These are phyloP conservation scores for Amaurobius ferox DNA, from an alignment of 2,888 invertebrate genomes.

Conservation along the genomic window DNA sequence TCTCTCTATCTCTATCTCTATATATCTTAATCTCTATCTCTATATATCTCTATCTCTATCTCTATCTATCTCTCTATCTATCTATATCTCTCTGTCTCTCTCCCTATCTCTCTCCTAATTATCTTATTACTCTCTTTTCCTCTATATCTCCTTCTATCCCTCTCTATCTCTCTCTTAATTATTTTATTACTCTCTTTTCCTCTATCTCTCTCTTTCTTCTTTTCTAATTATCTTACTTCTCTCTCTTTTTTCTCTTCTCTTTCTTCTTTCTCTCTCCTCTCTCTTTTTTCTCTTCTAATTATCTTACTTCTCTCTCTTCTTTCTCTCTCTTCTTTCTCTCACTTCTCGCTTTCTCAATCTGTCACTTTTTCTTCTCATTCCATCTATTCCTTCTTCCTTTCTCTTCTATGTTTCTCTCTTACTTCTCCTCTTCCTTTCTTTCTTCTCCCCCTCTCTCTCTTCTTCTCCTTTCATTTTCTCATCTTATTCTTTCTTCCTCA, in stretches of 20 bases:
- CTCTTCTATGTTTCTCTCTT: not conserved
- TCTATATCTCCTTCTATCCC: not conserved
- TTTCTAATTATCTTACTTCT: not conserved
- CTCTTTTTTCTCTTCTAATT: not conserved
- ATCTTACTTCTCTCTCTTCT: not conserved
- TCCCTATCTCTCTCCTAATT: not conserved
- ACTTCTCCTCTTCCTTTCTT: too few species aligned
- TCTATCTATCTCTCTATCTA: not conserved
- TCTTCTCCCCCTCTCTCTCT: not conserved
- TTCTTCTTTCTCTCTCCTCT: not conserved
- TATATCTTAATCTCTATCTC: not conserved
- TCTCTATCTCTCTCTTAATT: not conserved
- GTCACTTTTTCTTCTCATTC: not conserved
- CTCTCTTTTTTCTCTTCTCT: not conserved
- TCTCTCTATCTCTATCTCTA: not conserved
- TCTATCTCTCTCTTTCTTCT: not conserved
- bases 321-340: not conserved
- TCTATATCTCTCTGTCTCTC: not conserved
- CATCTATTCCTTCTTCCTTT: not conserved
- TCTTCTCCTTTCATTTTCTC: not conserved
- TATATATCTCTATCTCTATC: not conserved
- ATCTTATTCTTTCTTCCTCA: not conserved
- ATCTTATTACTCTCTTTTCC: not conserved
- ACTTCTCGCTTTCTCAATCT: not conserved
- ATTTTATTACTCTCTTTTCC: not conserved